Evolutionary conservation across 2,888 invertebrate species (phyloP).

Genomic region (Griposia aprilina): DNA sequence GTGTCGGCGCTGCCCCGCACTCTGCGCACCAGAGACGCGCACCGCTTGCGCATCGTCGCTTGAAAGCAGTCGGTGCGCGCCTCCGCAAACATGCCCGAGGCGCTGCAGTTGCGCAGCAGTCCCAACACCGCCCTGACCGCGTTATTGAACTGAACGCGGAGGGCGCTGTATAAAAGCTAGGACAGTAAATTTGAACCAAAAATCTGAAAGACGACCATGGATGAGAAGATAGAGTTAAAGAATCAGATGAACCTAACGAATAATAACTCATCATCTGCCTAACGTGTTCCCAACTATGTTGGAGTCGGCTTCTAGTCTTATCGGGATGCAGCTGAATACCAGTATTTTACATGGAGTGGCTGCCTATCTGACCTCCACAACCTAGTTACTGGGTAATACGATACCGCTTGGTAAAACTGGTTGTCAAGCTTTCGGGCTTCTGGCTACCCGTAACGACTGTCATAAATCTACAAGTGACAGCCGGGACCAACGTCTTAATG

Average conservation of each 20-base stretch:
- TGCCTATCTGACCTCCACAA: no score
- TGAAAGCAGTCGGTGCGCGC: no score
- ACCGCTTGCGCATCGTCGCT: no score
- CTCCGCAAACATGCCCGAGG: no score
- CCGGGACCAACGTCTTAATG: not conserved
- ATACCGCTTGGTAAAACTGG: not conserved
- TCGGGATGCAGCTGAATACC: not conserved
- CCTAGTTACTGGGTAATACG: not conserved
- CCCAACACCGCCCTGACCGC: no score
- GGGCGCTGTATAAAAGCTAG: no score
- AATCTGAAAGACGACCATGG: not conserved
- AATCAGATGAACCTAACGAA: not conserved
- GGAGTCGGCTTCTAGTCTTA: no score
- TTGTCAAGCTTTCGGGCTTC: not conserved
- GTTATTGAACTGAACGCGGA: no score
- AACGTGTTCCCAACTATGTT: no score
- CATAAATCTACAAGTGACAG: not conserved
- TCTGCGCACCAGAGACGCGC: no score
- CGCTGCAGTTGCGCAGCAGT: no score
- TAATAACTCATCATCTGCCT: constrained; percentile 1
- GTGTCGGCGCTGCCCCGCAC: no score
- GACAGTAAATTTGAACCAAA: not conserved
- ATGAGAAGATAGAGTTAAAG: constrained; percentile 4
- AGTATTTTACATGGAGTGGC: not conserved
- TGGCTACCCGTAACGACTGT: not conserved